These are phyloP conservation scores for Enchytraeus crypticus DNA, from an alignment of 2,888 invertebrate species.

Conservation along the genomic window DNA sequence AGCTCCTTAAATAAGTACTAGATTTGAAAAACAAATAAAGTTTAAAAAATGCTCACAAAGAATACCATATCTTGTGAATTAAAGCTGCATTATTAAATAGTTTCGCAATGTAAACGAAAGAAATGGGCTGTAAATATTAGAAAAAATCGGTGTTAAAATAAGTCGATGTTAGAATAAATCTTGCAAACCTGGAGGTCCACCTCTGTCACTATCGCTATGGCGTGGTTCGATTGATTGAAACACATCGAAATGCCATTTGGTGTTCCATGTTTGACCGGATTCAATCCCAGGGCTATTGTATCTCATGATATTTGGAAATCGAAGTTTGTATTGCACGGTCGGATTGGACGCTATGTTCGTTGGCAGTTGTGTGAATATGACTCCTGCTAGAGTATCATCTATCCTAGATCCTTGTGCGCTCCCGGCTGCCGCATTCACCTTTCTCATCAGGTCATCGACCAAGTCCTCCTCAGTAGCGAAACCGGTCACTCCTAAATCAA, in stretches of 20 bases:
- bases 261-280: constrained; percentile 60
- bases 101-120: too few relatives aligned
- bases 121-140: too few relatives aligned
- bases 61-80: too few relatives aligned
- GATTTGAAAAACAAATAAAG: too few relatives aligned
- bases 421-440: neutral
- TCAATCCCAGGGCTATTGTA: too few relatives aligned
- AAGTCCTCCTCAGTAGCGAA: neutral
- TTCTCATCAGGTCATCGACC: neutral
- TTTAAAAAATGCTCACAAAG: too few relatives aligned
- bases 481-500: neutral
- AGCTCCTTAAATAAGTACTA: too few relatives aligned
- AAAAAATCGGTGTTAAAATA: too few relatives aligned
- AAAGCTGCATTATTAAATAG: too few relatives aligned
- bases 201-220: constrained; percentile 50
- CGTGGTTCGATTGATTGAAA: constrained; percentile 64
- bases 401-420: neutral
- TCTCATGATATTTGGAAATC: neutral
- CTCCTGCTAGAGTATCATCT: neutral
- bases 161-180: too few relatives aligned
- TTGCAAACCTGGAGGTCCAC: constrained; percentile 58
- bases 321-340: constrained; percentile 4
- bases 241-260: constrained; percentile 59
- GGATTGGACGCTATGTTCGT: neutral
- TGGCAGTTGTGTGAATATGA: neutral